These are phyloP conservation scores for Psettodes erumei DNA, from an alignment of 2,113 vertebrate species.

Conservation along the genomic window DNA sequence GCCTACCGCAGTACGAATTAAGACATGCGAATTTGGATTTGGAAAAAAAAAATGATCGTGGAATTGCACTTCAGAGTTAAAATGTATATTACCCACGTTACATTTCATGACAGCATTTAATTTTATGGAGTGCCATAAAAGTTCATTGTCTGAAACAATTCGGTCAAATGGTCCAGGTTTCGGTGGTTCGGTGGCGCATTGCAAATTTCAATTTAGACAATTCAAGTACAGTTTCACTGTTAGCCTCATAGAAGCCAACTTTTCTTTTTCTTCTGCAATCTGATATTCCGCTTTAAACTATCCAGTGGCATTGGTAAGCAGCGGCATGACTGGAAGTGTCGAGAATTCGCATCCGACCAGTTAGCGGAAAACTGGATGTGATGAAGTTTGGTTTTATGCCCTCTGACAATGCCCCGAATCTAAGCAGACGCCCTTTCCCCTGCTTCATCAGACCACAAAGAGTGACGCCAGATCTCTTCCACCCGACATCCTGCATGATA, in stretches of 20 bases:
- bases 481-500: neutral
- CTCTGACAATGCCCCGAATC: neutral
- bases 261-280: conserved; percentile 1
- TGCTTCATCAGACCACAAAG: conserved; percentile 13
- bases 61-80: conserved; percentile 30
- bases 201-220: conserved; percentile 34
- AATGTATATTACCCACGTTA: conserved; percentile 38
- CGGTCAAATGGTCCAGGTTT: conserved; percentile 25
- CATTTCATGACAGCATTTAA: conserved; percentile 19
- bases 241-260: neutral
- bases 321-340: neutral
- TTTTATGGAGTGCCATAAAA: conserved; percentile 33
- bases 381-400: neutral
- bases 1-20: conserved; percentile 44
- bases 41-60: conserved; percentile 27
- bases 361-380: neutral
- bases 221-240: conserved; percentile 21
- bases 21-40: conserved; percentile 55
- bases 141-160: conserved; percentile 42
- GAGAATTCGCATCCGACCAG: neutral
- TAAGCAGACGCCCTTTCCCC: neutral
- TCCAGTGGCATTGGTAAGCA: neutral
- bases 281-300: too few species aligned
- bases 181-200: conserved; percentile 3
- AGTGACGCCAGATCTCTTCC: conserved; percentile 6